Base-by-base conservation (phyloP, 1,140 invertebrate species). In the Orius laevigatus region DNA sequence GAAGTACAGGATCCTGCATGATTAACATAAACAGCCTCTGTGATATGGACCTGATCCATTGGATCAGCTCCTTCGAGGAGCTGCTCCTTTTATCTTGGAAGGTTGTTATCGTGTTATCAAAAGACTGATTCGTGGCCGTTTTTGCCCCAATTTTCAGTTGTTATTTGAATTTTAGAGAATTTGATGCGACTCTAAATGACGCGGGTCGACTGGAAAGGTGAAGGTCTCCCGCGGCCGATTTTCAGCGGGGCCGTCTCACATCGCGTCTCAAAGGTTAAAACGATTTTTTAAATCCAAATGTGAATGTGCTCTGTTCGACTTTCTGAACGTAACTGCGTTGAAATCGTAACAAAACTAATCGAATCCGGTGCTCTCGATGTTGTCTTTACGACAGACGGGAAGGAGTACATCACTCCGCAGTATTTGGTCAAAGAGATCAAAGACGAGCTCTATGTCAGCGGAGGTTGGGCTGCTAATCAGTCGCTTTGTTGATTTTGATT, bases 271-370 rank as follows among this genome's bases (percentile, higher is more conserved):
- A 71, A 85, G 81, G 91, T 95, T 74, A 62, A 25, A 25, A 53
- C 51, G 36, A 42, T 35, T 0, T 40, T 40, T 11, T 16, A 36
- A 32, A 55, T 53, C 54, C 46, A 48, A 53, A 55, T 64, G 50
- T 94, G n/a, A n/a, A n/a, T n/a, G n/a, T n/a, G n/a, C n/a, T n/a
- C n/a, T 70, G 73, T 51, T 63, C 96, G 92, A 60, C 73, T 98
- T 39, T 95, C 93, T 1, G 95, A 98, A 62, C 72, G 89, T 55
- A 98, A 98, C 65, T 97, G 94, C 59, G 72, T 98, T 48, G 94
- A 98, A 74, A 88, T 98, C 54, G 81, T 98, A 10, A 81, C 77
- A 41, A 90, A 89, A 62, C 65, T 98, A 39, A 72, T 90, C 39
- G 79, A 92, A 59, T 68, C 79, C n/a, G 87, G 90, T 60, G 63